These are phyloP conservation scores for Nerophis lumbriciformis DNA, from an alignment of 2,113 vertebrate genomes.

Conservation along the genomic window DNA sequence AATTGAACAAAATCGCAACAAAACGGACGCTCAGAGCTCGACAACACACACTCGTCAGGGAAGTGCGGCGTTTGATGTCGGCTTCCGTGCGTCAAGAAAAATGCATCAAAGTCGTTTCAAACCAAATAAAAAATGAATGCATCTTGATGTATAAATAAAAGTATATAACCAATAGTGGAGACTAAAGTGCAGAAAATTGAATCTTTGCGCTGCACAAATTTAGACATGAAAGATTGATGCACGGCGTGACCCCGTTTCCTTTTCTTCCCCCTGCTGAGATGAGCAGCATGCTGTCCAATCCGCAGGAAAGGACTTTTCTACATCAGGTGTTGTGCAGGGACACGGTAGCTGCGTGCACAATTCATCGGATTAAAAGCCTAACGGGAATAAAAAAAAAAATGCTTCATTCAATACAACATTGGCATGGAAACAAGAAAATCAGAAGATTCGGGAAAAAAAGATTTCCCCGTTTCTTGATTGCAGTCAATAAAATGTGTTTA, in stretches of 20 bases:
- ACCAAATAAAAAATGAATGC: slow-evolving; percentile 59
- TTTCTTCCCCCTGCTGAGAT: slow-evolving; percentile 35
- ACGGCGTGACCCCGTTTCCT: slow-evolving; percentile 41
- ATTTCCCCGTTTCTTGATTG: too few species aligned
- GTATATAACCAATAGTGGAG: slow-evolving; percentile 48
- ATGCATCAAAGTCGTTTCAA: slow-evolving; percentile 14
- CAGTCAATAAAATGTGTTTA: too few species aligned
- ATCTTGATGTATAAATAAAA: slow-evolving; percentile 62
- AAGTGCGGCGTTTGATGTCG: background rate
- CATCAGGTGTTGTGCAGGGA: slow-evolving; percentile 13
- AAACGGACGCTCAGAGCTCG: slow-evolving; percentile 6
- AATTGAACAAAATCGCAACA: slow-evolving; percentile 21
- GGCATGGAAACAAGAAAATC: too few species aligned
- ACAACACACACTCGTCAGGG: background rate
- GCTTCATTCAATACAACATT: too few species aligned
- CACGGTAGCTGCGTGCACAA: background rate
- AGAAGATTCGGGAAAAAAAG: too few species aligned
- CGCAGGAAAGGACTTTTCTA: slow-evolving; percentile 15
- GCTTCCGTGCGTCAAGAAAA: background rate
- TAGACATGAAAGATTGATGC: slow-evolving; percentile 64
- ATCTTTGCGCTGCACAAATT: slow-evolving; percentile 60
- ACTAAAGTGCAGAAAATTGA: slow-evolving; percentile 65
- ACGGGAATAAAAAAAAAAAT: too few species aligned
- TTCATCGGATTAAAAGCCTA: too few species aligned
- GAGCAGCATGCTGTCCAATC: slow-evolving; percentile 20